phyloP scores from a whole-genome alignment of 2,113 vertebrate species.

The Hydrochoerus hydrochaeris region DNA sequence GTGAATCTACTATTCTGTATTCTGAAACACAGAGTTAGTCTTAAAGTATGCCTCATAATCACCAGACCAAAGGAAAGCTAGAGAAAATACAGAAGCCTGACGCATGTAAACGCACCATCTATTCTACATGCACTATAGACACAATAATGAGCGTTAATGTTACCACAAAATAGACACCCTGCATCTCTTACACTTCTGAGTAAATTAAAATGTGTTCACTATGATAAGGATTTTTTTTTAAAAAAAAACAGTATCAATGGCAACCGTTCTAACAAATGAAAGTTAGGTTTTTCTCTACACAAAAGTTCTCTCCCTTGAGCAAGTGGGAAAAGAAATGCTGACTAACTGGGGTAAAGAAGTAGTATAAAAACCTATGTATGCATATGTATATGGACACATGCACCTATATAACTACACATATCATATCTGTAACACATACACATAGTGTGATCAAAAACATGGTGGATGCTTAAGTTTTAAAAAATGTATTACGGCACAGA shows the following conservation, averaged over 20 bases:
- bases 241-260: not conserved
- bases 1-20: not conserved
- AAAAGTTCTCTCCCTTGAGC: not conserved
- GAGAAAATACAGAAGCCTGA: not conserved
- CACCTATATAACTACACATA: not conserved
- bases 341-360: not conserved
- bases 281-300: constrained; percentile 25
- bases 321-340: not conserved
- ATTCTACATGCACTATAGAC: not conserved
- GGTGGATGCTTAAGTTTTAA: not conserved
- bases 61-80: not conserved
- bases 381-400: not conserved
- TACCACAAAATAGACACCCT: not conserved
- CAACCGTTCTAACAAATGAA: not conserved
- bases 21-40: constrained; percentile 1
- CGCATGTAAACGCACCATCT: not conserved
- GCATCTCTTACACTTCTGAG: not conserved
- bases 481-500: not conserved
- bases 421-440: not conserved
- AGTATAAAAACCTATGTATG: not conserved
- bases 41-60: not conserved
- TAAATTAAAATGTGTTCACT: not conserved
- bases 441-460: not conserved
- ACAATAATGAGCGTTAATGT: not conserved
- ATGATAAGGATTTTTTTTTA: not conserved